Evolutionary conservation across 2,888 invertebrate genomes (phyloP), one percentile per base, ranked within the genome.

Genomic region (Pteria penguin): DNA sequence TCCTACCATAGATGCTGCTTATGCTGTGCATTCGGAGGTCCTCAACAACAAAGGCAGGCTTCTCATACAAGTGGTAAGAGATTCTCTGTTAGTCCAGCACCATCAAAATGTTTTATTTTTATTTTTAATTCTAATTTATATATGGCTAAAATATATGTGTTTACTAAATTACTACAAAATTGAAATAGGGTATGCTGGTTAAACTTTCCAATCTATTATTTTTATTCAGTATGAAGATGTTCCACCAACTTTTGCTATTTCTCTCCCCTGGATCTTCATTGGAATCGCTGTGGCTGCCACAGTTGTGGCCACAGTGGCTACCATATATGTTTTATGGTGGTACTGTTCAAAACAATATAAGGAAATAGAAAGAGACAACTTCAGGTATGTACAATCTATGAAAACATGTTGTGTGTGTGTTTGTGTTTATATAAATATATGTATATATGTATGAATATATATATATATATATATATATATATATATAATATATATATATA

Each of bases 31-130:
- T 5, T 84, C 89, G 55, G 85, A 89, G 55, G 75, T 89, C 45
- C 75, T 82, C 4, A 76, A 84, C 14, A 79, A 86, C 72, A 81
- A 87, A 52, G 87, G 86, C 26, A 83, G 84, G 8, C 75, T 91
- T 33, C 85, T 91, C 24, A 76, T 91, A 54, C 90, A 91, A 80
- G 83, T 91, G 79, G 91, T 91, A 84, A 83, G 89, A 81, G n/a
- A 14, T n/a, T n/a, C n/a, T n/a, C n/a, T n/a, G n/a, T n/a, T n/a
- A n/a, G n/a, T n/a, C n/a, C n/a, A n/a, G n/a, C n/a, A n/a, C n/a
- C n/a, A n/a, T n/a, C n/a, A n/a, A n/a, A n/a, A n/a, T n/a, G n/a
- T n/a, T n/a, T n/a, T n/a, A n/a, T n/a, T n/a, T n/a, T n/a, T n/a
- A n/a, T n/a, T n/a, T n/a, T n/a, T n/a, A n/a, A n/a, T n/a, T n/a